These are phyloP conservation scores for Thymelicus acteon DNA, from an alignment of 2,888 invertebrate genomes.

Conservation along the genomic window DNA sequence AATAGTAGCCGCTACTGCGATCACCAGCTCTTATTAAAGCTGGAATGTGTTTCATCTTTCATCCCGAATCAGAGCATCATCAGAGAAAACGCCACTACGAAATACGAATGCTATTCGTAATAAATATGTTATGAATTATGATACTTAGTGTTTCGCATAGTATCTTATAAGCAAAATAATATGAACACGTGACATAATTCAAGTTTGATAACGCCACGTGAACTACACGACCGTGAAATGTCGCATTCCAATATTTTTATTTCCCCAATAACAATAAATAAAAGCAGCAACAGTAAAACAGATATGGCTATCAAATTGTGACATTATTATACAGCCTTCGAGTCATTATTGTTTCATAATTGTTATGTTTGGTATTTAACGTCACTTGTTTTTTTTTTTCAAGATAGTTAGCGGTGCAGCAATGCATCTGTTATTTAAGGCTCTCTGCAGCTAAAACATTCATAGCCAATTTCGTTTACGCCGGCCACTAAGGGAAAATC, in stretches of 20 bases:
- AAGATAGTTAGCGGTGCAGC: not conserved
- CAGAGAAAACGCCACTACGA: no score
- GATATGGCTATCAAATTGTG: not conserved
- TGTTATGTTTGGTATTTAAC: not conserved
- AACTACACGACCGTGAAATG: not conserved
- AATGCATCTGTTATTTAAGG: not conserved
- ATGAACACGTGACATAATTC: not conserved
- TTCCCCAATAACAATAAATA: not conserved
- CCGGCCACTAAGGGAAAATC: not conserved
- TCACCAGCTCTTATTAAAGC: no score
- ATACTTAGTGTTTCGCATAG: no score
- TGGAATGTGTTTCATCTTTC: no score
- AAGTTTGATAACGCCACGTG: slow-evolving; percentile 5
- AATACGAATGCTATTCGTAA: no score
- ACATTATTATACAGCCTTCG: not conserved
- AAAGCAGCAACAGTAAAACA: not conserved
- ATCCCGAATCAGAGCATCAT: no score
- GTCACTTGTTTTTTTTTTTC: not conserved
- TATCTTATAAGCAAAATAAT: no score
- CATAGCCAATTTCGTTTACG: not conserved
- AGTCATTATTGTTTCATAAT: not conserved
- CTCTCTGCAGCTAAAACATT: not conserved
- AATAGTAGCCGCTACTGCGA: no score
- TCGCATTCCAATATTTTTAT: slow-evolving; percentile 1
- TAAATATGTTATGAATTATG: no score